Conservation (phyloP, 2,888 invertebrate species). For the Suillia variegata region DNA sequence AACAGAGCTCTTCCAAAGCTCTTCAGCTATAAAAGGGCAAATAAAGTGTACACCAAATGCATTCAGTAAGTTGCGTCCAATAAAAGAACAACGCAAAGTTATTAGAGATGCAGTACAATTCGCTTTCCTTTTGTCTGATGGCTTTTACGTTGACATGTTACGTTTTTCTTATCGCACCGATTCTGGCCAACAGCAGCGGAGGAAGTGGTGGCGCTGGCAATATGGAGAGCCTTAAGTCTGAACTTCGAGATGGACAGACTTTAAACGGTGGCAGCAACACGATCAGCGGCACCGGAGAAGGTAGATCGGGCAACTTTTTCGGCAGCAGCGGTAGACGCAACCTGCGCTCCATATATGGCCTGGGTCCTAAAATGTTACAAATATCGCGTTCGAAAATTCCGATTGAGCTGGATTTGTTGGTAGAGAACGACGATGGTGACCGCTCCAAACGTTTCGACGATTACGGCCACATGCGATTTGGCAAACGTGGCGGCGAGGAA, state of each 20-base stretch:
- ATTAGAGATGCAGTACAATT: background rate
- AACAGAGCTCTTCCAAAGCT: too few species aligned
- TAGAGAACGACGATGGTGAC: constrained; percentile 51
- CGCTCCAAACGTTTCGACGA: constrained; percentile 69
- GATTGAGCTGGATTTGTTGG: constrained; percentile 51
- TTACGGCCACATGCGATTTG: constrained; percentile 74
- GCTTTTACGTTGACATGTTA: constrained; percentile 6
- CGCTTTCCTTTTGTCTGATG: background rate
- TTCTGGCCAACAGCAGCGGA: constrained; percentile 20
- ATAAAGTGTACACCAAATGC: constrained; percentile 17
- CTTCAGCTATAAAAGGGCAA: constrained; percentile 14
- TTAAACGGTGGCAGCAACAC: constrained; percentile 20
- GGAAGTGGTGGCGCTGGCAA: too few species aligned
- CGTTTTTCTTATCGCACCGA: constrained; percentile 17
- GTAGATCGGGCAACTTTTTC: constrained; percentile 29
- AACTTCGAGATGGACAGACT: constrained; percentile 19
- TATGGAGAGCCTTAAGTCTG: constrained; percentile 21
- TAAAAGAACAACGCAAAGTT: background rate
- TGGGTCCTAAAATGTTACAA: constrained; percentile 39
- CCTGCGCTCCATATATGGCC: constrained; percentile 41
- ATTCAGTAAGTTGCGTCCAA: background rate
- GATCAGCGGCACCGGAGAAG: constrained; percentile 28
- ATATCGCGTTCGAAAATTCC: constrained; percentile 53
- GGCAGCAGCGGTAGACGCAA: constrained; percentile 34
- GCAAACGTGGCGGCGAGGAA: constrained; percentile 67